Evolutionary conservation across 1,140 invertebrate genomes (phyloP).

Genomic region (Pseudomyrmex pallidus): DNA sequence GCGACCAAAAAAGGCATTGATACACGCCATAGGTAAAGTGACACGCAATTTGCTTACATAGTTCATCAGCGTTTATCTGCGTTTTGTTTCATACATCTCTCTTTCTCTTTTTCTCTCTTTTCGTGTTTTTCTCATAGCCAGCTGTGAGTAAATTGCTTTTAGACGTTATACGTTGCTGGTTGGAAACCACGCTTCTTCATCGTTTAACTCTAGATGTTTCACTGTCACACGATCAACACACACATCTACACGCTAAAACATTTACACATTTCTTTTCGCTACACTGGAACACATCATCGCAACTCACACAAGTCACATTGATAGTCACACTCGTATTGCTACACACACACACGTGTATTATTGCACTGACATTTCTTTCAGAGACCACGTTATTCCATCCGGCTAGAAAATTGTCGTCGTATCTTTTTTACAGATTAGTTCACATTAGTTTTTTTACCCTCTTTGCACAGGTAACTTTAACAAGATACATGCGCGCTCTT

Average conservation of each 20-base stretch:
- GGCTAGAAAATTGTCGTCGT: not conserved
- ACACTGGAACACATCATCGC: not conserved
- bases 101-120: constrained; percentile 13
- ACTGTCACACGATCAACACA: constrained; percentile 14
- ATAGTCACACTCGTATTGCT: not conserved
- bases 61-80: constrained; percentile 58
- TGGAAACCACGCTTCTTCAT: constrained; percentile 63
- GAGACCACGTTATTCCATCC: not conserved
- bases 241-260: constrained; percentile 49
- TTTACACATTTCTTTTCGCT: constrained; percentile 38
- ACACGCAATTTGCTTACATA: constrained; percentile 66
- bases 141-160: constrained; percentile 74
- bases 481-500: not conserved
- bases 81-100: constrained; percentile 54
- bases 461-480: not conserved
- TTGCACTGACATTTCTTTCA: not conserved
- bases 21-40: constrained; percentile 85
- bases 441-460: not conserved
- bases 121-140: constrained; percentile 55
- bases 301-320: no score
- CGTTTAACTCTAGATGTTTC: constrained; percentile 54
- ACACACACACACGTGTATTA: constrained; percentile 6
- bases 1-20: constrained; percentile 84
- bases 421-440: constrained; percentile 18
- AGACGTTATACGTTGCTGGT: constrained; percentile 63